phyloP scores from a whole-genome alignment of 2,113 vertebrate genomes.

The Oxyruncus cristatus region DNA sequence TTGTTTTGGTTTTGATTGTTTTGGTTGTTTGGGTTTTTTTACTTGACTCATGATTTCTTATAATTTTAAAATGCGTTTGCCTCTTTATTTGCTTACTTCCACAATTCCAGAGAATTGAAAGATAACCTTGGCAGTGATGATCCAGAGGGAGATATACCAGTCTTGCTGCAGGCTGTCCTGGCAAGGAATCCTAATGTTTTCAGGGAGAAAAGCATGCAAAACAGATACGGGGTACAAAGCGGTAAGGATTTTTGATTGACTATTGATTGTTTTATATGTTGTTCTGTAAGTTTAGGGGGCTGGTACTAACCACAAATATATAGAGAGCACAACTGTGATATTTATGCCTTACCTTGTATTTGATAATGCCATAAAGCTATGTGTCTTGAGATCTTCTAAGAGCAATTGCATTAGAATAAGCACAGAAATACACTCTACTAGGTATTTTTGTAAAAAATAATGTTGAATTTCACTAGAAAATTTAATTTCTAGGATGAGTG shows the following conservation, averaged over 20 bases:
- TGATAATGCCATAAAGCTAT: neutral
- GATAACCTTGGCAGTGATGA: conserved; percentile 97
- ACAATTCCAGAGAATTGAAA: conserved; percentile 89
- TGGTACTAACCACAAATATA: neutral
- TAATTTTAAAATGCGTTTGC: conserved; percentile 10
- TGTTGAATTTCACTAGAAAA: neutral
- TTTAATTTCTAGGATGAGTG: neutral
- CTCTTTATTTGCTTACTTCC: conserved; percentile 43
- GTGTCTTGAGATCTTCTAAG: neutral
- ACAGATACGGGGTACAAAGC: conserved; percentile 82
- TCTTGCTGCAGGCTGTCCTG: conserved; percentile 92
- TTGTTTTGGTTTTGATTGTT: neutral
- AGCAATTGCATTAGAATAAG: neutral
- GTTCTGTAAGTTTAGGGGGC: neutral
- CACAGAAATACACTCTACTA: neutral
- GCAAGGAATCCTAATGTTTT: conserved; percentile 97
- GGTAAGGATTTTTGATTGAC: conserved; percentile 71
- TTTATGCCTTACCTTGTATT: neutral
- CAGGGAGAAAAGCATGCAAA: conserved; percentile 94
- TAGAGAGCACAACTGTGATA: neutral
- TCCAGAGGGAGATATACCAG: conserved; percentile 92
- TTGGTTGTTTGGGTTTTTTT: neutral
- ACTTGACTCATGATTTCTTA: neutral
- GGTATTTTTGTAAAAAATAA: neutral
- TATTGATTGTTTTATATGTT: conserved; percentile 35